Conservation (phyloP, 2,888 invertebrate genomes). For the Dexiosoma caninum region DNA sequence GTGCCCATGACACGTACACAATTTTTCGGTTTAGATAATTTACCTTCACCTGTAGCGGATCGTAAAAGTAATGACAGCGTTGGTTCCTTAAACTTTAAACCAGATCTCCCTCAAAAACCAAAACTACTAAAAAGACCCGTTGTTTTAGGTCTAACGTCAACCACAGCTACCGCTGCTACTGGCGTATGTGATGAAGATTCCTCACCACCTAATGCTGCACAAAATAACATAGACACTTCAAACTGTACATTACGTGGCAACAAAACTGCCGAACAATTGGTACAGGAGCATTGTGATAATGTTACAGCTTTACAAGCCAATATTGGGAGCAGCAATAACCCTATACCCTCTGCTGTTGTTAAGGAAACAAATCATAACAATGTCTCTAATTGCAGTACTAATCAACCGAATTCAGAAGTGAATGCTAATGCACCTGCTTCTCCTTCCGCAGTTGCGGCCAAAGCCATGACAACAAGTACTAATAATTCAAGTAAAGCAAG, state of each 20-base stretch:
- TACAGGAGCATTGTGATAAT: slow-evolving; percentile 62
- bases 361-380: slow-evolving; percentile 67
- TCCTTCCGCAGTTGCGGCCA: slow-evolving; percentile 30
- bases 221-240: slow-evolving; percentile 2
- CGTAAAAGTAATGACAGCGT: slow-evolving; percentile 73
- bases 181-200: slow-evolving; percentile 70
- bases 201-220: slow-evolving; percentile 63
- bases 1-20: slow-evolving; percentile 75
- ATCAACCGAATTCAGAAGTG: slow-evolving; percentile 34
- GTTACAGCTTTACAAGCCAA: slow-evolving; percentile 59
- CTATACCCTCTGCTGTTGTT: slow-evolving; percentile 55
- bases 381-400: not conserved
- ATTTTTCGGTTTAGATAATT: slow-evolving; percentile 73
- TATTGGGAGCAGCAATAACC: slow-evolving; percentile 56
- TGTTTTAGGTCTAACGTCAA: slow-evolving; percentile 65
- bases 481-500: slow-evolving; percentile 33
- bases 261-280: slow-evolving; percentile 62
- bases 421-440: slow-evolving; percentile 58
- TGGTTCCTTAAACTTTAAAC: slow-evolving; percentile 70
- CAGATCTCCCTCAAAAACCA: slow-evolving; percentile 82
- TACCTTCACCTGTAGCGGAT: slow-evolving; percentile 73
- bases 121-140: slow-evolving; percentile 88
- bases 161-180: not conserved
- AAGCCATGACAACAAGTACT: slow-evolving; percentile 32
- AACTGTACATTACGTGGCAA: slow-evolving; percentile 49